phyloP scores from a whole-genome alignment of 2,113 vertebrate genomes.

The Indicator indicator region DNA sequence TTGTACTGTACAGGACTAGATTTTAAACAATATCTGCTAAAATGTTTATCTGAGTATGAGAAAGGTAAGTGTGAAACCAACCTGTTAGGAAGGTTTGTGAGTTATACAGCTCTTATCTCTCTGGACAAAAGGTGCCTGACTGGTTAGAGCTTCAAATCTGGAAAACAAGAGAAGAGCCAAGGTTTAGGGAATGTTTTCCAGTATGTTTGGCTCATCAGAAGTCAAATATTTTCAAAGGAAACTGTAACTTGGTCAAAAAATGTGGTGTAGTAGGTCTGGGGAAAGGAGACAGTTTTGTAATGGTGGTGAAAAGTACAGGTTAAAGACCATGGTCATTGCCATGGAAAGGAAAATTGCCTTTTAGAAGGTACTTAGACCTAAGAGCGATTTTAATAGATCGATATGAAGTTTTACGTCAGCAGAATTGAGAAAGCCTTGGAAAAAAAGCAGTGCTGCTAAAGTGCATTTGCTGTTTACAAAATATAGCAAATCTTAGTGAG shows the following conservation, averaged over 20 bases:
- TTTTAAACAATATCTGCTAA: conserved; percentile 53
- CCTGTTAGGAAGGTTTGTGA: not conserved
- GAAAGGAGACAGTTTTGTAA: not conserved
- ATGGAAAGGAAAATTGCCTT: not conserved
- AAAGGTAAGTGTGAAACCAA: conserved; percentile 46
- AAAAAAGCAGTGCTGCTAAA: not conserved
- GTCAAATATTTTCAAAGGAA: not conserved
- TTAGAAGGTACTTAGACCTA: not conserved
- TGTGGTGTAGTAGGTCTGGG: not conserved
- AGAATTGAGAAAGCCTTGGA: conserved; percentile 18
- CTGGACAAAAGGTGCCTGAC: not conserved
- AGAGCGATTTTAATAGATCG: not conserved
- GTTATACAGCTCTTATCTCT: not conserved
- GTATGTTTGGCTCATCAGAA: not conserved
- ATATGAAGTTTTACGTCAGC: not conserved
- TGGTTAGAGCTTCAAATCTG: not conserved
- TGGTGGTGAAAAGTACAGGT: not conserved
- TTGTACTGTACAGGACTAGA: conserved; percentile 10
- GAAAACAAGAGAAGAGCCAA: not conserved
- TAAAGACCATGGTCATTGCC: not conserved
- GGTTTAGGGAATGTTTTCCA: not conserved
- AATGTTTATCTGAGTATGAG: conserved; percentile 67
- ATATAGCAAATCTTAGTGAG: not conserved
- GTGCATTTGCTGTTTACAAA: conserved; percentile 36
- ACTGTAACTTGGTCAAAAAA: not conserved